Evolutionary conservation across 1,140 invertebrate species (phyloP).

Genomic region (Aporrectodea caliginosa): DNA sequence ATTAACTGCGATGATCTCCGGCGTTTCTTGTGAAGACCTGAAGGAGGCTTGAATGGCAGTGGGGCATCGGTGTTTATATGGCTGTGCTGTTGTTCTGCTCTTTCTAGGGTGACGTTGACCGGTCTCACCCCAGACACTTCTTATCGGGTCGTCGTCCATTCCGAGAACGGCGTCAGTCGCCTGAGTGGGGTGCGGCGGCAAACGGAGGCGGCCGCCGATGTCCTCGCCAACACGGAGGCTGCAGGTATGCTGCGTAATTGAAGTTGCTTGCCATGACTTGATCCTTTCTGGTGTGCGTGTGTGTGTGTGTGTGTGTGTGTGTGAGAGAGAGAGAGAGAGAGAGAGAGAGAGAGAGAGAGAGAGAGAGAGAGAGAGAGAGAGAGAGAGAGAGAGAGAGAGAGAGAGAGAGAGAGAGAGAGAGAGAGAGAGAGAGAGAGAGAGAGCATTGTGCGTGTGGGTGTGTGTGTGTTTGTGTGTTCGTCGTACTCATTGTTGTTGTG

Average conservation of each 20-base stretch:
- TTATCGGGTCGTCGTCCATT: background rate
- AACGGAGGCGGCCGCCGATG: background rate
- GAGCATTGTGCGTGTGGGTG: no score
- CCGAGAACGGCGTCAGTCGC: background rate
- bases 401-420: no score
- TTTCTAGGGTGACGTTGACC: background rate
- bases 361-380: conserved; percentile 11
- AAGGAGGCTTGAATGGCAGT: no score
- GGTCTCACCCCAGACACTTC: background rate
- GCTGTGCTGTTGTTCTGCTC: background rate
- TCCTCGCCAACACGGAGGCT: background rate
- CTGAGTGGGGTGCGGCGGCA: background rate
- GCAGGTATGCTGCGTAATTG: background rate
- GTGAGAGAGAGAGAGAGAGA: conserved; percentile 27
- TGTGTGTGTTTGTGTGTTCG: no score
- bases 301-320: conserved; percentile 27
- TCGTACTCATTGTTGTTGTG: no score
- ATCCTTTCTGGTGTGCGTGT: no score
- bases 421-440: no score
- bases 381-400: no score
- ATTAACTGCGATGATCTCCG: no score
- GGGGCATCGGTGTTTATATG: no score
- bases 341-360: conserved; percentile 27
- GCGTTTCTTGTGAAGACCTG: no score
- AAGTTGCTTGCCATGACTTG: no score